These are phyloP conservation scores for Terrapene triunguis DNA, from an alignment of 2,113 vertebrate genomes.

Conservation along the genomic window DNA sequence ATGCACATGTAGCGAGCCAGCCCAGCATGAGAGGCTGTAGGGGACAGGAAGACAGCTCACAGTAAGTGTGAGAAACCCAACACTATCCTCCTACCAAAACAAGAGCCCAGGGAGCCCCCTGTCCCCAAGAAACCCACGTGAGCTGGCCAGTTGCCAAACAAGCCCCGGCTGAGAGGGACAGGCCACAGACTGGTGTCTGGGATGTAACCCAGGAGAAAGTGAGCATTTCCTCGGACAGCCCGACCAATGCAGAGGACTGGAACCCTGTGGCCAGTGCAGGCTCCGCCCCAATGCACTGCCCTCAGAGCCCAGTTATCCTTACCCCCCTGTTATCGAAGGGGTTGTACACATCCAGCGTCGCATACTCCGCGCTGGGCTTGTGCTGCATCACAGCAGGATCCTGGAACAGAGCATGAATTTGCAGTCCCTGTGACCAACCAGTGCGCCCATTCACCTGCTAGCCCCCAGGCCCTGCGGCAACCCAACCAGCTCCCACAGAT, in stretches of 20 bases:
- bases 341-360: conserved; percentile 93
- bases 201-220: neutral
- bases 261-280: neutral
- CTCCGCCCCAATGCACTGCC: neutral
- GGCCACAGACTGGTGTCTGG: neutral
- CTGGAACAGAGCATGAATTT: conserved; percentile 68
- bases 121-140: neutral
- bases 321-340: conserved; percentile 90
- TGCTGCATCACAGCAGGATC: conserved; percentile 90
- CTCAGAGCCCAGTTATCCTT: conserved; percentile 50
- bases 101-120: too few species aligned
- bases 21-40: neutral
- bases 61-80: neutral
- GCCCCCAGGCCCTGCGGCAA: neutral
- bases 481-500: neutral
- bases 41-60: neutral
- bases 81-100: neutral
- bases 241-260: neutral
- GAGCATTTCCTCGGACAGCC: neutral
- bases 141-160: neutral
- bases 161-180: neutral
- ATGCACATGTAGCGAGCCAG: neutral
- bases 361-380: conserved; percentile 82
- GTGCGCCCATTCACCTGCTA: neutral
- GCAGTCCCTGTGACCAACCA: neutral